phyloP scores from a whole-genome alignment of 1,140 invertebrate species.

The Laupala kohalensis region DNA sequence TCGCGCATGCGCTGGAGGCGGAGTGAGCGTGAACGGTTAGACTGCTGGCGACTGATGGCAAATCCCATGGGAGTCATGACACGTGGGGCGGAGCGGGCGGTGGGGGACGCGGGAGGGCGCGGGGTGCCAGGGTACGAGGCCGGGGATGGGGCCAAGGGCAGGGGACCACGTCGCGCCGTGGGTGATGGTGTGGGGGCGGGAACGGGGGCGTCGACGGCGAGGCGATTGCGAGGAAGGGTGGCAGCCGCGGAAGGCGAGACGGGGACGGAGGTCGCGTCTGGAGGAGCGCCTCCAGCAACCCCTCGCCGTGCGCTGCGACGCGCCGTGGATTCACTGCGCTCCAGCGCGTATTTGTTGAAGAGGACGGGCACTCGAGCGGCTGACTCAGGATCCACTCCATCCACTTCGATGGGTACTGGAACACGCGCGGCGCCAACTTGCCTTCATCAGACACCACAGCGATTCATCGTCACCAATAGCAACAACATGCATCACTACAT shows the following conservation, averaged over 20 bases:
- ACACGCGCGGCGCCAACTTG: background rate
- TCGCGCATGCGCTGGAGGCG: slow-evolving; percentile 22
- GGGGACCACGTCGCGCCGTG: no score
- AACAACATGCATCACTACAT: no score
- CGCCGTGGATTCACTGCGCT: slow-evolving; percentile 31
- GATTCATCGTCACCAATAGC: no score
- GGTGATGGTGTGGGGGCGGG: no score
- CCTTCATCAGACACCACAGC: no score
- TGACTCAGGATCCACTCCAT: slow-evolving; percentile 11
- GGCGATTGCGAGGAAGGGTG: no score
- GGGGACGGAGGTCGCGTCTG: background rate
- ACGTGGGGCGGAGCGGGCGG: slow-evolving; percentile 35
- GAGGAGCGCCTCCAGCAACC: background rate
- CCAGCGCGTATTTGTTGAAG: slow-evolving; percentile 55
- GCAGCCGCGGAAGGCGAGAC: background rate
- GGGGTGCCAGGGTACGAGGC: slow-evolving; percentile 2
- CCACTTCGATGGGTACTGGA: background rate
- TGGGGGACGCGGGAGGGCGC: slow-evolving; percentile 21
- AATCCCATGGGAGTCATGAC: slow-evolving; percentile 57
- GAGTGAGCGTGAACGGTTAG: background rate
- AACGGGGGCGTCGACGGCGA: no score
- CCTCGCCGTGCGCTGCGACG: background rate
- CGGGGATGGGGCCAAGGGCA: slow-evolving; percentile 19
- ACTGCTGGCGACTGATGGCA: slow-evolving; percentile 37
- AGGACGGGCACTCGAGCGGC: slow-evolving; percentile 36